phyloP scores from a whole-genome alignment of 2,888 invertebrate genomes.

The Andrena chrysosceles region DNA sequence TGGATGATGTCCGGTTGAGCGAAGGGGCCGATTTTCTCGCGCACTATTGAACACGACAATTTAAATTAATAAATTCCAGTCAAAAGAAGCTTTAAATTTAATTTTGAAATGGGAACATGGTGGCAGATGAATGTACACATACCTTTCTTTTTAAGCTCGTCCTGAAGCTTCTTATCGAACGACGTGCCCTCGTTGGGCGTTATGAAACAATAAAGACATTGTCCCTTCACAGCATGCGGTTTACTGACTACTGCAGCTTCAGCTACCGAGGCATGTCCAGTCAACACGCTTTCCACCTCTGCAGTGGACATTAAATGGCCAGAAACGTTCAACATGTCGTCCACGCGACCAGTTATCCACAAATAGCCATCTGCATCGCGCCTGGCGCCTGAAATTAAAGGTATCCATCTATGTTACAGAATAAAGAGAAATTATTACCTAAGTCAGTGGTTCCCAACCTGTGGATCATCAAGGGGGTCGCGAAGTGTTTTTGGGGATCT shows the following conservation, averaged over 20 bases:
- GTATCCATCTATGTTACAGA: background rate
- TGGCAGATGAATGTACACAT: background rate
- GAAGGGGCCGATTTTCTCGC: slow-evolving; percentile 97
- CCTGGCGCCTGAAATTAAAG: slow-evolving; percentile 89
- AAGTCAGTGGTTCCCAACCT: too few species aligned
- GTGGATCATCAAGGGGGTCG: too few species aligned
- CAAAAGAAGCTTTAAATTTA: background rate
- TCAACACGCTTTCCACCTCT: slow-evolving; percentile 94
- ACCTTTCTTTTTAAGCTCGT: slow-evolving; percentile 90
- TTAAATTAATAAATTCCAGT: background rate
- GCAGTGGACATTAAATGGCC: slow-evolving; percentile 99
- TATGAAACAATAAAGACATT: slow-evolving; percentile 98
- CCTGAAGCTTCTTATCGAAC: slow-evolving; percentile 90
- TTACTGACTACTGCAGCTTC: slow-evolving; percentile 99
- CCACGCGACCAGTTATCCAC: slow-evolving; percentile 98
- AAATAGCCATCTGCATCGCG: slow-evolving; percentile 97
- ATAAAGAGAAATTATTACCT: too few species aligned
- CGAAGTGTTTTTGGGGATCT: too few species aligned
- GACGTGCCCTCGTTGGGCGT: slow-evolving; percentile 92
- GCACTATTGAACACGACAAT: slow-evolving; percentile 87
- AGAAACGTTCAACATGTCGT: slow-evolving; percentile 99
- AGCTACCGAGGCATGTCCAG: slow-evolving; percentile 92
- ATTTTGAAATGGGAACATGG: background rate
- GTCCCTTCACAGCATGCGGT: slow-evolving; percentile 97
- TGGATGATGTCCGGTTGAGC: slow-evolving; percentile 98